Evolutionary conservation across 2,113 vertebrate genomes (phyloP), one percentile per base, ranked within the genome.

Genomic region (Ornithorhynchus anatinus): DNA sequence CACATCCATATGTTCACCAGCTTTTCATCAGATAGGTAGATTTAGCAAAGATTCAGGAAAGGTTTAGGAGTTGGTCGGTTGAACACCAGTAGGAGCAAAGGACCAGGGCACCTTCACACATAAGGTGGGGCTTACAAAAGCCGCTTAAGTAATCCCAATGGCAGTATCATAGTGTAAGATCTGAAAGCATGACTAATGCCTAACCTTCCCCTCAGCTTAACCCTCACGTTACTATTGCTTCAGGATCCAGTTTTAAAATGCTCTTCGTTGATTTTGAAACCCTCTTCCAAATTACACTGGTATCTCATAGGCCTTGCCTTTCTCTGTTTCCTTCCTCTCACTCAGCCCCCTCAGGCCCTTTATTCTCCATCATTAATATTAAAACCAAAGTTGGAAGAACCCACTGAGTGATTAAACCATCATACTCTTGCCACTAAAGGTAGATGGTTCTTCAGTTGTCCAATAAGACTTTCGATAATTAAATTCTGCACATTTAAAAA

Each of bases 191-290:
- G n/a, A 12, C 15, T 35, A 70, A 38, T n/a, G 25, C 48, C 33
- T 67, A 52, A n/a, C 56, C 72, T 72, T 43, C n/a, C 36, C 50
- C 16, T 20, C 66, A 50, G n/a, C n/a, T 36, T 65, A 65, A 23
- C n/a, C 14, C 45, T n/a, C n/a, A 63, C 48, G 8, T 48, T 42
- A 66, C 45, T 53, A 42, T 29, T n/a, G n/a, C n/a, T 64, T 50
- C 66, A 61, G 45, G 77, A 52, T 52, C 20, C 23, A 78, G 58
- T 35, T 69, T 79, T 38, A 61, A 73, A 74, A 68, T 27, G 68
- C 17, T 19, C 13, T 47, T n/a, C n/a, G n/a, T 20, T 20, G 50
- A 67, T 44, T 61, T 31, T 39, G 72, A 64, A 75, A 47, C 40
- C 39, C 23, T 61, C 44, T 40, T 8, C 32, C 51, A 17, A 50